Base-by-base conservation (phyloP, 37 sponge, comb jelly and placozoan genomes). In the Tethya wilhelma region DNA sequence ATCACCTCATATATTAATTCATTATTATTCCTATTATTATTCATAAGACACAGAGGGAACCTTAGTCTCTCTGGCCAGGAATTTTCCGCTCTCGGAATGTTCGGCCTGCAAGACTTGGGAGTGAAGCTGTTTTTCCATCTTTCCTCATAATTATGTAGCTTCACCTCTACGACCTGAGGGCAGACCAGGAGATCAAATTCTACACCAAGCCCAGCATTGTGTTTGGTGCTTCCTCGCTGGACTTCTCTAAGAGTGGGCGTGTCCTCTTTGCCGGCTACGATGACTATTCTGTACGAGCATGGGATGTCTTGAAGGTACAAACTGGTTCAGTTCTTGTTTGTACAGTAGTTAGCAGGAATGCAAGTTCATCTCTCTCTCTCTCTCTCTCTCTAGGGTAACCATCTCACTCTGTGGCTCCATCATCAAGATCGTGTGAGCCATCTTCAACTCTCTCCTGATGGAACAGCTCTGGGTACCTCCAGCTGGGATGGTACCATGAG, bases 401-500 rank as follows among this genome's bases (percentile, higher is more conserved):
- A 84, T 38, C 56, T 93, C 44, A 55, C 74, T 2, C 59, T 84
- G 58, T 85, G 89, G 86, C 57, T 64, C 25, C 87, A 83, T 64
- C 74, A 79, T 22, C 74, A 79, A 25, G 87, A 87, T 46, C 75
- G 90, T 17, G 83, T 95, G 19, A 77, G 78, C 20, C 79, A 87
- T 67, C 59, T 95, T 5, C 67, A 79, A 19, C 53, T 95, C 41
- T 92, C 96, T 72, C 96, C 96, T 43, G 96, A 92, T 58, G 94
- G 94, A 5, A 89, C 76, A 17, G 93, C 90, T 36, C 75, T 95
- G 32, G 88, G 83, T 6, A 75, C 93, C 2, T 43, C 78, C 68
- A 95, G 96, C 59, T 95, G 96, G 96, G 96, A 95, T 71, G 86
- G 82, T 29, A 84, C 82, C n/a, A n/a, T 93, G 41, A 72, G 73